A percentile compares a stretch with the other conserved stretches of the same genome.
Evolutionary conservation across 2,113 vertebrate genomes (phyloP).

Genomic region (Calonectris borealis): DNA sequence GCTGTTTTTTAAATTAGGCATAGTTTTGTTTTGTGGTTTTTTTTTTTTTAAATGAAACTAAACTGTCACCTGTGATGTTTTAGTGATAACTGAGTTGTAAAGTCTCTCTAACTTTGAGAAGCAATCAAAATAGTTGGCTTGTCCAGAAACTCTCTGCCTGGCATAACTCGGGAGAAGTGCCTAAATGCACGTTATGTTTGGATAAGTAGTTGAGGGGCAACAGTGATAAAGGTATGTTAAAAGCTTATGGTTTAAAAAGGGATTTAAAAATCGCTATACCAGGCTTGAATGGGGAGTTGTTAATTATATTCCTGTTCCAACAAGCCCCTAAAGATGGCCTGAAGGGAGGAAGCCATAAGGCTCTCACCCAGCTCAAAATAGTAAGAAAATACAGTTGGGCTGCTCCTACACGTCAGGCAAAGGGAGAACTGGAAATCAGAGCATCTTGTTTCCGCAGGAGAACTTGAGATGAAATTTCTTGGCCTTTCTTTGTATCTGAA

Average conservation of each 20-base stretch:
- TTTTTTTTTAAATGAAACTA: neutral
- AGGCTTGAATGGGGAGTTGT: conserved; percentile 20
- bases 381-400: neutral
- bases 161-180: neutral
- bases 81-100: neutral
- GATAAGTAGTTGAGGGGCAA: neutral
- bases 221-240: neutral
- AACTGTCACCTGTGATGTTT: neutral
- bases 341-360: conserved; percentile 23
- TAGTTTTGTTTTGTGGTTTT: neutral
- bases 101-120: neutral
- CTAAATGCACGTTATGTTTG: neutral
- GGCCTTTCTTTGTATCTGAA: neutral
- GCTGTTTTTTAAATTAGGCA: neutral
- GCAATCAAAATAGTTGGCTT: neutral
- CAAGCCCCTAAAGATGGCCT: conserved; percentile 38
- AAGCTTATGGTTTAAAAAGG: neutral
- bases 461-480: neutral
- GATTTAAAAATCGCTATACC: neutral
- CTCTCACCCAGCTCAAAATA: conserved; percentile 2
- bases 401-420: neutral
- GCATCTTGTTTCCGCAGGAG: neutral
- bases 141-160: neutral
- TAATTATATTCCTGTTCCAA: conserved; percentile 42
- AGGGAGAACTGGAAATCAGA: neutral